Conservation (phyloP, 1,140 invertebrate species). For the Drosophila persimilis region DNA sequence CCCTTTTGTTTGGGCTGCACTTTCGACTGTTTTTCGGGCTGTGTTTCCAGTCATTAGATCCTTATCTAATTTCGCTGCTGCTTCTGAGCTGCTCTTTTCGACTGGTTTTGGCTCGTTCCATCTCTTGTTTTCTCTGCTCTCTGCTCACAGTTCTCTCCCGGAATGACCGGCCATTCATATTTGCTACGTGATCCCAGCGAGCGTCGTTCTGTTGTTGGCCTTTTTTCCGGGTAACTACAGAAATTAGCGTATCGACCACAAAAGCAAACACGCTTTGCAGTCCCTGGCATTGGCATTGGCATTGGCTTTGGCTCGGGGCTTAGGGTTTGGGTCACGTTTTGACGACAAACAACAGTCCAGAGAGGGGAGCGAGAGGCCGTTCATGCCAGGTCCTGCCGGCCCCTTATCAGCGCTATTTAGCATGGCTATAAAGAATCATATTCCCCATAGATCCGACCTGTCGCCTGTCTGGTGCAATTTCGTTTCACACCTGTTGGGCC, state of each 20-base stretch:
- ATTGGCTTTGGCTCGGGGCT: conserved; percentile 6
- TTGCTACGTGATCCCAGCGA: conserved; percentile 62
- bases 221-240: conserved; percentile 72
- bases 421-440: conserved; percentile 43
- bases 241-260: conserved; percentile 81
- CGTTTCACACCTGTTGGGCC: conserved; percentile 64
- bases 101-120: conserved; percentile 65
- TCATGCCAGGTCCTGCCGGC: conserved; percentile 6
- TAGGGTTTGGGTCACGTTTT: conserved; percentile 60
- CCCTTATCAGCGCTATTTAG: conserved; percentile 50
- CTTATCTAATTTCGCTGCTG: conserved; percentile 69
- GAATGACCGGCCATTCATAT: conserved; percentile 65
- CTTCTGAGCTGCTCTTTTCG: conserved; percentile 23
- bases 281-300: not conserved
- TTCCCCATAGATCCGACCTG: conserved; percentile 42
- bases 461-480: conserved; percentile 47
- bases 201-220: conserved; percentile 21
- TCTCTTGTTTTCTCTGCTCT: conserved; percentile 11
- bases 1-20: conserved; percentile 36
- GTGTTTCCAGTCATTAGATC: conserved; percentile 63
- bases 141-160: not conserved
- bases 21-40: conserved; percentile 36
- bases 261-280: conserved; percentile 60
- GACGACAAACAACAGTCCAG: conserved; percentile 22
- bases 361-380: not conserved